Conservation (phyloP, 2,888 invertebrate genomes). For the Pollenia angustigena region DNA sequence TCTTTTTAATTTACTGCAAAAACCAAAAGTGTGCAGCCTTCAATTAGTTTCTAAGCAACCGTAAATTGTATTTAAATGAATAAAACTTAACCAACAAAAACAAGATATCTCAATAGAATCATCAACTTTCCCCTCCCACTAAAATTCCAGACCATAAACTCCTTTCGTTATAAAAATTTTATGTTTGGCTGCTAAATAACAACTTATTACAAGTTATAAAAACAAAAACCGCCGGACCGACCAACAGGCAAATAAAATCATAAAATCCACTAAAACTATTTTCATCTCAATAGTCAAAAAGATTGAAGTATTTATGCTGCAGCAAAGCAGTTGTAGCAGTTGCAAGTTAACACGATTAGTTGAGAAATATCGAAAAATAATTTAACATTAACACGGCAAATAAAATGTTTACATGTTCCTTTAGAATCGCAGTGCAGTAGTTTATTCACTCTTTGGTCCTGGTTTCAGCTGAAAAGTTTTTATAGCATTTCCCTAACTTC, state of each 20-base stretch:
- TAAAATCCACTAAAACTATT: background rate
- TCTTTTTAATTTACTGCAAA: too few species aligned
- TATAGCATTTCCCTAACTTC: too few species aligned
- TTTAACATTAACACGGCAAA: background rate
- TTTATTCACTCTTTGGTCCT: background rate
- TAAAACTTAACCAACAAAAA: too few species aligned
- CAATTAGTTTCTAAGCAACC: too few species aligned
- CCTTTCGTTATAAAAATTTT: background rate
- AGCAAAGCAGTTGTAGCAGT: background rate
- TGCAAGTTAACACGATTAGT: conserved; percentile 7
- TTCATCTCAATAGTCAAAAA: background rate
- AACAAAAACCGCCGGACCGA: background rate
- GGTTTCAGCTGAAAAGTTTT: background rate
- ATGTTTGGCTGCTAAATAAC: background rate
- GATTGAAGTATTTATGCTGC: background rate
- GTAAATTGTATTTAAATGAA: too few species aligned
- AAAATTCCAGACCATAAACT: background rate
- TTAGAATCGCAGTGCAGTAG: too few species aligned
- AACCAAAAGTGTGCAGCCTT: too few species aligned
- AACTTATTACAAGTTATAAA: conserved; percentile 4
- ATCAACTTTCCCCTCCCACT: background rate
- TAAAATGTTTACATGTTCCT: background rate
- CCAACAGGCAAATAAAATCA: conserved; percentile 23
- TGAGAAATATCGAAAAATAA: background rate
- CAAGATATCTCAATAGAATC: too few species aligned